Evolutionary conservation across 2,888 invertebrate species (phyloP).

Genomic region (Orthonychiurus folsomi): DNA sequence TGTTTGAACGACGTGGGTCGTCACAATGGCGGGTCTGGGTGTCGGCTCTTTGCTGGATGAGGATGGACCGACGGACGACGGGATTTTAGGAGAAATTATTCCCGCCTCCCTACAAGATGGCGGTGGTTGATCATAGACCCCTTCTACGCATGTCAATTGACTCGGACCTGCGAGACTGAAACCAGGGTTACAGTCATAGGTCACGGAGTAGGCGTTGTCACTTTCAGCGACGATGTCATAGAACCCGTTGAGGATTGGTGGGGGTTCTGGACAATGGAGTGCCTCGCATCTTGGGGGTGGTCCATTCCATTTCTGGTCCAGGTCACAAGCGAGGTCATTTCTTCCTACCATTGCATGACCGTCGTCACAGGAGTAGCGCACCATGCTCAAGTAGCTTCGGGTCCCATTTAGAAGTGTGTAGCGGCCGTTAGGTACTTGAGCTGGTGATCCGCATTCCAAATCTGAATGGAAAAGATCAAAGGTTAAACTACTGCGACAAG

Average conservation of each 20-base stretch:
- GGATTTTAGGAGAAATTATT: not conserved
- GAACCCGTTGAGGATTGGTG: slow-evolving; percentile 54
- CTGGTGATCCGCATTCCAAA: slow-evolving; percentile 82
- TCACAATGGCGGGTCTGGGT: slow-evolving; percentile 10
- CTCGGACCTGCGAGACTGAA: slow-evolving; percentile 60
- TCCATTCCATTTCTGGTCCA: slow-evolving; percentile 53
- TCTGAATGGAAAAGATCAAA: slow-evolving; percentile 49
- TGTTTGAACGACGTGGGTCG: no score
- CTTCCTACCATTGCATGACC: slow-evolving; percentile 78
- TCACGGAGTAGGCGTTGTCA: slow-evolving; percentile 55
- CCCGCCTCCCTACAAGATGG: slow-evolving; percentile 56
- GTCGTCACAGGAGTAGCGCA: slow-evolving; percentile 70
- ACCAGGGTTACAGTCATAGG: slow-evolving; percentile 64
- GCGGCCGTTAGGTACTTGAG: slow-evolving; percentile 70
- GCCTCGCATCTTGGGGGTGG: slow-evolving; percentile 83
- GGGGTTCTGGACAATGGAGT: slow-evolving; percentile 62
- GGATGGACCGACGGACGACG: slow-evolving; percentile 2
- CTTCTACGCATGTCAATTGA: slow-evolving; percentile 61
- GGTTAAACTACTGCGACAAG: not conserved
- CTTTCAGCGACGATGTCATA: slow-evolving; percentile 40
- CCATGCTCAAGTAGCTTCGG: slow-evolving; percentile 75
- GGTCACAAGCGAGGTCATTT: slow-evolving; percentile 74
- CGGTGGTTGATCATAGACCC: slow-evolving; percentile 66
- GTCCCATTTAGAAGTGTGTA: slow-evolving; percentile 75
- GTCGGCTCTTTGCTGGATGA: not conserved